A percentile compares a stretch with the other conserved stretches of the same genome.
phyloP scores from a whole-genome alignment of 1,140 invertebrate species.

The Magallana gigas region DNA sequence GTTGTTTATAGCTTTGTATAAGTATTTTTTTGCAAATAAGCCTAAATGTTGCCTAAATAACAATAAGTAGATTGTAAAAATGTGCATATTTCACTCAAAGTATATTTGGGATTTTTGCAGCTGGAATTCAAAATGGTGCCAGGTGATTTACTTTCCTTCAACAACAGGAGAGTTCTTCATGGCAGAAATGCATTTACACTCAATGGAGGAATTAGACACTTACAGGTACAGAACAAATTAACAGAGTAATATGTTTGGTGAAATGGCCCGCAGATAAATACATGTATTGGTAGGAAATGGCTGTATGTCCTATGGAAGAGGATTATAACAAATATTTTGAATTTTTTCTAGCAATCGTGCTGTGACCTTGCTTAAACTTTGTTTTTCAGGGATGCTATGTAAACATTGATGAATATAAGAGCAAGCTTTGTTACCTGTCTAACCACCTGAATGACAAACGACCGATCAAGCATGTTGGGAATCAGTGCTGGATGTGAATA shows the following conservation, averaged over 20 bases:
- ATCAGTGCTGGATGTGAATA: constrained; percentile 67
- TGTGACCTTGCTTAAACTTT: too few species aligned
- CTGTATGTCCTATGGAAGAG: too few species aligned
- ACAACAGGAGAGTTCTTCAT: constrained; percentile 76
- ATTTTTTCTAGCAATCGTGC: too few species aligned
- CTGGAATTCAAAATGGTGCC: constrained; percentile 66
- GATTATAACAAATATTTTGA: too few species aligned
- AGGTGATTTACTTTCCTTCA: constrained; percentile 74
- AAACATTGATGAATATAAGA: constrained; percentile 77
- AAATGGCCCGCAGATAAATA: background rate
- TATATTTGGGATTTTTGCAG: constrained; percentile 54
- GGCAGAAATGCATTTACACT: constrained; percentile 67
- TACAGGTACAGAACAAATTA: constrained; percentile 61
- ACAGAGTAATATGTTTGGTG: background rate
- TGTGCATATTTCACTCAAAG: too few species aligned
- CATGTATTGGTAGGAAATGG: background rate
- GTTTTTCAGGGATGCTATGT: constrained; percentile 74
- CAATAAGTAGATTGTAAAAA: too few species aligned
- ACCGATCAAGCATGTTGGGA: constrained; percentile 66
- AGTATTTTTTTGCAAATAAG: too few species aligned
- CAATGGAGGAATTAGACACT: constrained; percentile 71
- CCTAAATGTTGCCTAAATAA: too few species aligned
- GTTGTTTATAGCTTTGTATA: too few species aligned
- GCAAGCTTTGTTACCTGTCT: constrained; percentile 62
- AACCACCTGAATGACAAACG: constrained; percentile 58